Conservation (phyloP, 2,113 vertebrate species). For the Heteronetta atricapilla region DNA sequence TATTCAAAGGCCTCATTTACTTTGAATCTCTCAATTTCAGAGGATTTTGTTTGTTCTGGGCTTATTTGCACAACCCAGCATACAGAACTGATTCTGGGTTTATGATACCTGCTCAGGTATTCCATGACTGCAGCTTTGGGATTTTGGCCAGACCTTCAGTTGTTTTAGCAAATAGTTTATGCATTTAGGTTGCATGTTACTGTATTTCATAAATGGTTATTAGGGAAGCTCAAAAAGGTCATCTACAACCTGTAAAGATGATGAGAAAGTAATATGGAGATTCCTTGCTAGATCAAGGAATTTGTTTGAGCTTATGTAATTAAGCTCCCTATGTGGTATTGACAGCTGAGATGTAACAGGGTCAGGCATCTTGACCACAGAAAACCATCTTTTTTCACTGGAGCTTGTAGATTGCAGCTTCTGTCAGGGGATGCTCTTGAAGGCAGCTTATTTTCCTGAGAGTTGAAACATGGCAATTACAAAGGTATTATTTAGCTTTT, state of each 20-base stretch:
- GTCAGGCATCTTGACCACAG: constrained; percentile 7
- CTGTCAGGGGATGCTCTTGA: neutral
- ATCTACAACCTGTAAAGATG: constrained; percentile 38
- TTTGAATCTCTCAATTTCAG: constrained; percentile 47
- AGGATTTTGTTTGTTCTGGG: constrained; percentile 41
- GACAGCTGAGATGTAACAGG: constrained; percentile 22
- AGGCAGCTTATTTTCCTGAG: neutral
- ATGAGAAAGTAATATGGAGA: neutral
- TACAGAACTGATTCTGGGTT: constrained; percentile 57
- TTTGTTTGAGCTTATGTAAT: constrained; percentile 15
- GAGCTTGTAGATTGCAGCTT: neutral
- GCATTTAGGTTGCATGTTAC: neutral
- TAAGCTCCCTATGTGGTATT: constrained; percentile 10
- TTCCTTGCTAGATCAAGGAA: constrained; percentile 49
- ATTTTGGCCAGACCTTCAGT: constrained; percentile 59
- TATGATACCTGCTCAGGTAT: constrained; percentile 57
- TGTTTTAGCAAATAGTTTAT: constrained; percentile 68
- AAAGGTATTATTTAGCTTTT: neutral
- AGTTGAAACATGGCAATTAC: neutral
- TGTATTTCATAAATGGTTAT: constrained; percentile 55
- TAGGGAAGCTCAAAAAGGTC: constrained; percentile 54
- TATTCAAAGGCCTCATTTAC: constrained; percentile 43
- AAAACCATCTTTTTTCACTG: constrained; percentile 28
- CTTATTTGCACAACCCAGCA: constrained; percentile 51
- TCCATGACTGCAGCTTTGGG: constrained; percentile 26